Percentiles rank a stretch among this genome's conserved stretches.
These are phyloP conservation scores for Dascyllus trimaculatus DNA, from an alignment of 2,113 vertebrate genomes.

Conservation along the genomic window DNA sequence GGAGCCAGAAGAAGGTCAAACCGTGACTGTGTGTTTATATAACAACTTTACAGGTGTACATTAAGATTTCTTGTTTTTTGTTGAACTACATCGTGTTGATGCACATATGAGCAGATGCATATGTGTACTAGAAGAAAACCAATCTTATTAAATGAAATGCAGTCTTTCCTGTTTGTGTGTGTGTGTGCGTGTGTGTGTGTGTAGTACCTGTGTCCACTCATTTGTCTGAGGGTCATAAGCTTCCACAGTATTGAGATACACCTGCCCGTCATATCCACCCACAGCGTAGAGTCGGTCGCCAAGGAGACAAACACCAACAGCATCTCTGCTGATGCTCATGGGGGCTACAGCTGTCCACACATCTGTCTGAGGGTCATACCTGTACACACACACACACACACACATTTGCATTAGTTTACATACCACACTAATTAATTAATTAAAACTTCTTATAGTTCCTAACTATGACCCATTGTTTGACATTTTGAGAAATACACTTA, in stretches of 20 bases:
- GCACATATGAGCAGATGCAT: background rate
- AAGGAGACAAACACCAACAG: conserved; percentile 97
- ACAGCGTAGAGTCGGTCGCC: conserved; percentile 96
- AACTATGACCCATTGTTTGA: background rate
- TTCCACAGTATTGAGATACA: conserved; percentile 96
- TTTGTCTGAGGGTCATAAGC: conserved; percentile 98
- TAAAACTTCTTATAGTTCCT: no score
- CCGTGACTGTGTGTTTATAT: conserved; percentile 27
- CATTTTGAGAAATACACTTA: background rate
- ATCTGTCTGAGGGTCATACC: conserved; percentile 98
- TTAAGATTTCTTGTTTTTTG: conserved; percentile 23
- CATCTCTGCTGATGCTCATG: conserved; percentile 98
- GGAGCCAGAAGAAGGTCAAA: conserved; percentile 39
- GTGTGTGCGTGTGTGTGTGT: conserved; percentile 70
- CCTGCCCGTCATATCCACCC: conserved; percentile 96
- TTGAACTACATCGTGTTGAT: background rate
- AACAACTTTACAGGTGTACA: conserved; percentile 10
- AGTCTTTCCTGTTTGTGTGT: conserved; percentile 75
- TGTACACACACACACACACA: conserved; percentile 62
- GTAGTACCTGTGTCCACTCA: conserved; percentile 95
- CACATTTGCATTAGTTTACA: no score
- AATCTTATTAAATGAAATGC: background rate
- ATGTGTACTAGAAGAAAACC: background rate
- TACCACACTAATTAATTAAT: no score
- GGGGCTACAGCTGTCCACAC: conserved; percentile 97